phyloP scores from a whole-genome alignment of 2,888 invertebrate species.

The Cantharis rustica region DNA sequence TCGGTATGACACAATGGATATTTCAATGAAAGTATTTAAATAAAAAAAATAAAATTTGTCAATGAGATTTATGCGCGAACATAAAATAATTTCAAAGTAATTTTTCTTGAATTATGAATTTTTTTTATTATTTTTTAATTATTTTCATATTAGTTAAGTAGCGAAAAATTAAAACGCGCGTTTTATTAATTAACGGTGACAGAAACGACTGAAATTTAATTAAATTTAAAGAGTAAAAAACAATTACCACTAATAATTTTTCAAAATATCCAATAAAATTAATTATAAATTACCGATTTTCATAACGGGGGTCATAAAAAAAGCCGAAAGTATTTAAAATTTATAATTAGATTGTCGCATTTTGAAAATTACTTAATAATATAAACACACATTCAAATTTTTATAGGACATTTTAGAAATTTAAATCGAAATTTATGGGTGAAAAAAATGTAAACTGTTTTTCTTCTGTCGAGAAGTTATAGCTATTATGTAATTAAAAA shows the following conservation, averaged over 20 bases:
- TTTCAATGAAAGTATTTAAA: not conserved
- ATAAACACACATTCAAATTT: slow-evolving; percentile 14
- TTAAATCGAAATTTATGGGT: slow-evolving; percentile 20
- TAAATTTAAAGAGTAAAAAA: slow-evolving; percentile 28
- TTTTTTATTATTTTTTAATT: not conserved
- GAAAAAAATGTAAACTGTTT: not conserved
- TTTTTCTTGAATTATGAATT: not conserved
- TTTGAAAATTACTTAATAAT: slow-evolving; percentile 24
- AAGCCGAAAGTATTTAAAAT: not conserved
- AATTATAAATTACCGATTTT: not conserved
- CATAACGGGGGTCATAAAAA: not conserved
- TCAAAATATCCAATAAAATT: not conserved
- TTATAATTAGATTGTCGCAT: slow-evolving; percentile 27
- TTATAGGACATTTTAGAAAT: slow-evolving; percentile 28
- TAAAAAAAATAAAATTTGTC: not conserved
- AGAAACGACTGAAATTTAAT: slow-evolving; percentile 27
- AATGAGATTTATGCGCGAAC: not conserved
- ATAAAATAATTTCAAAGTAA: not conserved
- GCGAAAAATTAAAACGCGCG: slow-evolving; percentile 20
- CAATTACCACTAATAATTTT: not conserved
- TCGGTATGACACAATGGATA: not conserved
- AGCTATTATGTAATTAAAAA: slow-evolving; percentile 19
- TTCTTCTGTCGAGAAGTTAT: not conserved
- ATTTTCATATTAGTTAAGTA: not conserved
- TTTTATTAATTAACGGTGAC: slow-evolving; percentile 25